phyloP scores from a whole-genome alignment of 2,113 vertebrate genomes.

The Tetraodon nigroviridis region DNA sequence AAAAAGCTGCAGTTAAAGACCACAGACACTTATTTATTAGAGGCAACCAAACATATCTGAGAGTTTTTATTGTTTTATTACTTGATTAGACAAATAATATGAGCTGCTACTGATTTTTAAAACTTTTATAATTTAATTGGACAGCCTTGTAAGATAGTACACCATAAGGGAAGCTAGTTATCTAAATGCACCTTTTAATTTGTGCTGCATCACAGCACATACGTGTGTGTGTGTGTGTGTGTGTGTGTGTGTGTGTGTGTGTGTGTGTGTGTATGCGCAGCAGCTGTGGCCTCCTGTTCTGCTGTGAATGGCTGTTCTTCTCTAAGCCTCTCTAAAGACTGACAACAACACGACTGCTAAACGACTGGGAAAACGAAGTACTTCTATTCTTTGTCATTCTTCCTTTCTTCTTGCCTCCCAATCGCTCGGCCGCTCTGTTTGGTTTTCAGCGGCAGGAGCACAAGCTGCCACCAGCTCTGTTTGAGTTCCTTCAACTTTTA shows the following conservation, averaged over 20 bases:
- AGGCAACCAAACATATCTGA: too few species aligned
- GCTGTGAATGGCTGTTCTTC: constrained; percentile 42
- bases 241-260: constrained; percentile 9
- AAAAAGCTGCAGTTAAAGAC: too few species aligned
- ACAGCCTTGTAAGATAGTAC: neutral
- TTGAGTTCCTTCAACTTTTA: constrained; percentile 69
- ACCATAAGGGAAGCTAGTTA: neutral
- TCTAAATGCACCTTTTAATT: neutral
- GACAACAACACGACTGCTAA: constrained; percentile 61
- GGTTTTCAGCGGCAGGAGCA: constrained; percentile 50
- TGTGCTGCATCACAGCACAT: neutral
- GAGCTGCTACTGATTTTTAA: too few species aligned
- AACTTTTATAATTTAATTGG: too few species aligned
- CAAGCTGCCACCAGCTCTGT: constrained; percentile 70
- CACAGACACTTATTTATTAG: too few species aligned
- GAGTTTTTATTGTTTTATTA: too few species aligned
- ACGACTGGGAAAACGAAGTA: constrained; percentile 63
- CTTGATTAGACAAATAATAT: too few species aligned
- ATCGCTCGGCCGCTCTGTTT: constrained; percentile 53
- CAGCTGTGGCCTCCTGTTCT: constrained; percentile 52
- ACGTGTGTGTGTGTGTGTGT: neutral
- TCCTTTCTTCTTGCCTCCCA: constrained; percentile 45
- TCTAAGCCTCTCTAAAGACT: constrained; percentile 53
- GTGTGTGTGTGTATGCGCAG: constrained; percentile 11
- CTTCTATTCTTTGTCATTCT: constrained; percentile 57